Evolutionary conservation across 2,888 invertebrate species (phyloP).

Genomic region (Parnassius apollo): DNA sequence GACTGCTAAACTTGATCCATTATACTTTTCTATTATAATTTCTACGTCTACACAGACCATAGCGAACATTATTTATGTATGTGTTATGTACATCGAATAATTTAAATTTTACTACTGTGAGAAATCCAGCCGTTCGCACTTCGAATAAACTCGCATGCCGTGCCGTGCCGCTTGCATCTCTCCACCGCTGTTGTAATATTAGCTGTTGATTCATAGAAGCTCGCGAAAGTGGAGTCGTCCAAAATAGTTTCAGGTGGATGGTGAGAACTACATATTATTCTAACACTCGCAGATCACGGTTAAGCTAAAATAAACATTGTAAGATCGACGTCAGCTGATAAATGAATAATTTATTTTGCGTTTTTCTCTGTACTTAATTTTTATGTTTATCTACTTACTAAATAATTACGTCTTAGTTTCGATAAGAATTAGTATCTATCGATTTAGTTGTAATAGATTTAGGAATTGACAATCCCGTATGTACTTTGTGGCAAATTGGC

Average conservation of each 20-base stretch:
- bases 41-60: constrained; percentile 52
- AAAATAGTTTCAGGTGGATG: constrained; percentile 60
- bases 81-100: constrained; percentile 28
- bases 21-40: constrained; percentile 46
- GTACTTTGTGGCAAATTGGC: too few species aligned
- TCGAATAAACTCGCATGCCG: constrained; percentile 52
- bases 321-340: background rate
- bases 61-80: constrained; percentile 43
- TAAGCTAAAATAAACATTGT: constrained; percentile 17
- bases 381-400: too few species aligned
- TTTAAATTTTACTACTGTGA: constrained; percentile 28
- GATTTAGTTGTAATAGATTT: too few species aligned
- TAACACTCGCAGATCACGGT: constrained; percentile 35
- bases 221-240: constrained; percentile 49
- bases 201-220: constrained; percentile 68
- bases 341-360: too few species aligned
- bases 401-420: too few species aligned
- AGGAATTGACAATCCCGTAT: too few species aligned
- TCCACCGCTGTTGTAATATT: constrained; percentile 59
- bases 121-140: constrained; percentile 35
- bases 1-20: constrained; percentile 38
- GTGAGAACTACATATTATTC: constrained; percentile 61
- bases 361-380: background rate
- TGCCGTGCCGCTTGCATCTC: constrained; percentile 57
- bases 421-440: too few species aligned